Base-by-base conservation (phyloP, 2,888 invertebrate species). In the Stegana nigrithorax region DNA sequence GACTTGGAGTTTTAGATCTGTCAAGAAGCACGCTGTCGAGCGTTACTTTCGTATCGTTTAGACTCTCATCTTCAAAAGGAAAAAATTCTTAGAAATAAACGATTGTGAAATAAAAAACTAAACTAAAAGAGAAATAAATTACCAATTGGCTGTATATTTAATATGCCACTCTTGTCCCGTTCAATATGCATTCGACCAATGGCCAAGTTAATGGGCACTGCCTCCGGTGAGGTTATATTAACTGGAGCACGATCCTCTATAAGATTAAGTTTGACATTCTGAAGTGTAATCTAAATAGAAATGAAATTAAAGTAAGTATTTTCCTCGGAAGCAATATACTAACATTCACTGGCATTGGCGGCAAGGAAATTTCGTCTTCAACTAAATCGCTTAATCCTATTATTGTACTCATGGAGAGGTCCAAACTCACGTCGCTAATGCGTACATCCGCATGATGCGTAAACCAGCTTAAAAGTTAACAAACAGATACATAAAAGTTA, bases 201-300 rank as follows among this genome's bases (percentile, higher is more conserved):
- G 70, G 89, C 89, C 58, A 95, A 80, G 85, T 93, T 91, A 19
- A 95, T 87, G 0, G 95, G 95, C 68, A 93, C 89, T 1, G 94
- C 91, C 0, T 93, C 93, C 0, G 94, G 94, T 1, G 94, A 93
- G 4, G 93, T 93, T 67, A 93, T 91, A 78, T 91, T 91, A 59
- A 91, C 91, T 1, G 92, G 91, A 1, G 92, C 93, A 57, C 94
- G 89, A 87, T 96, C 96, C 86, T 96, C 96, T 78, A 91, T 89
- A 69, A 95, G 86, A 78, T 91, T 91, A 8, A 95, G 84, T 62
- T 90, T 90, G 53, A 94, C 89, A 82, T 93, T 92, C 81, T 93
- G 91, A 81, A 95, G 84, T 67, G 89, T 85, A 10, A 93, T 88
- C 93, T 94, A 23, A 50, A 36, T 39, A 2, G 32, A 12, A 21